Evolutionary conservation across 2,888 invertebrate species (phyloP), one percentile per base, ranked within the genome.

Genomic region (Xestia sexstrigata): DNA sequence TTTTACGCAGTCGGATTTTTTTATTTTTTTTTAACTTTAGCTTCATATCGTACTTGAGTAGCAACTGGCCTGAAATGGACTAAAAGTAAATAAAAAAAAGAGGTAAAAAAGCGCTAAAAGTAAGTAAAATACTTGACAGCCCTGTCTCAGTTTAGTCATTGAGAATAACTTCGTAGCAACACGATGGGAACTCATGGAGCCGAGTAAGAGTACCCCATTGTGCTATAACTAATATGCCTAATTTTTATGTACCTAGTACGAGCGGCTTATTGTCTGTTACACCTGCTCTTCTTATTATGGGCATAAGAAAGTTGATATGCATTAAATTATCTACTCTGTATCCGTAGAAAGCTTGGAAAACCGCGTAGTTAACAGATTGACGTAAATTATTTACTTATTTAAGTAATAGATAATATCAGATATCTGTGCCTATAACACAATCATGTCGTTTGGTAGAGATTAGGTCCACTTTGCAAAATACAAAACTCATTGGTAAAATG

Each of bases 151-250:
- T 74, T 76, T 82, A 86, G 81, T 87, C 62, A 77, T 62, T 82
- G 82, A 73, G 55, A 80, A 49, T 86, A 90, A 90, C 90, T 92
- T 89, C 85, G 75, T 84, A 76, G 39, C 75, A 71, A 84, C 81
- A 84, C 81, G 84, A 84, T 90, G 90, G 87, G 90, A 89, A 89
- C 82, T 76, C 84, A 85, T 83, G 85, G 87, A 81, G 80, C 42
- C 49, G 23, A 66, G 26, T 83, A 75, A 73, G 63, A 73, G 63
- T 79, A 73, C 72, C 70, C 87, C 87, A 91, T 92, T 92, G 92
- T 91, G 83, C 78, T 74, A 30, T 30, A 42, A 80, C 77, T 81
- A 83, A 85, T 83, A 87, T 78, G 89, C 80, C 83, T 85, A 89
- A 89, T 89, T 88, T 82, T 85, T 79, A 82, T 84, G 83, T 84